Evolutionary conservation across 2,797 vertebrate species (phyloP).

Genomic region (Enteromius viviparus): DNA sequence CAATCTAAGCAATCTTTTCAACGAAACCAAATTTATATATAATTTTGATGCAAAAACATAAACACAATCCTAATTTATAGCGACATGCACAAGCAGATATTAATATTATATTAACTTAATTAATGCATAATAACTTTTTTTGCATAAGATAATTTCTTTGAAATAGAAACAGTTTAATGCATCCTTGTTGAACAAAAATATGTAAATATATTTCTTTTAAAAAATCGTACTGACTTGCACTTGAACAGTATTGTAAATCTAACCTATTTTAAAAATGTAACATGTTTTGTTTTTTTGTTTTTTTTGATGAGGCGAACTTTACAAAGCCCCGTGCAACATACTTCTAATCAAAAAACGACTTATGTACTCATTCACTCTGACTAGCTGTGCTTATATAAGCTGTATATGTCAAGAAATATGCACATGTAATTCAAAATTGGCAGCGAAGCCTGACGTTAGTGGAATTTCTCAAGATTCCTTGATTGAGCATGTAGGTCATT

Average conservation of each 20-base stretch:
- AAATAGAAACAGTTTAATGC: neutral
- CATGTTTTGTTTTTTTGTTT: neutral
- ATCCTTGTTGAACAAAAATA: neutral
- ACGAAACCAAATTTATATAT: neutral
- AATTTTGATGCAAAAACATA: neutral
- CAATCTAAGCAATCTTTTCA: neutral
- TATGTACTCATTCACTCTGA: neutral
- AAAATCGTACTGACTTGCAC: neutral
- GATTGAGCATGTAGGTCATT: conserved; percentile 45
- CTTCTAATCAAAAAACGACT: neutral
- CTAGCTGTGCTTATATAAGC: neutral
- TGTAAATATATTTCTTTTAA: neutral
- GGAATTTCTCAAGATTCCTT: conserved; percentile 32
- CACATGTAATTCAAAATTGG: conserved; percentile 3
- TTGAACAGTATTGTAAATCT: neutral
- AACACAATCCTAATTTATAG: neutral
- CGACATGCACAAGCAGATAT: neutral
- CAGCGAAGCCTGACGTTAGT: neutral
- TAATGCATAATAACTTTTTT: neutral
- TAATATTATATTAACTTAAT: neutral
- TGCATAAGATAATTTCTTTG: neutral
- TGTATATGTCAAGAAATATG: neutral
- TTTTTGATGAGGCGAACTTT: neutral
- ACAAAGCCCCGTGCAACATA: neutral
- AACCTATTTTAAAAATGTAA: neutral